Percentiles rank a stretch among this genome's conserved stretches.
These are phyloP conservation scores for Teleogryllus oceanicus DNA, from an alignment of 2,888 invertebrate species.

Conservation along the genomic window DNA sequence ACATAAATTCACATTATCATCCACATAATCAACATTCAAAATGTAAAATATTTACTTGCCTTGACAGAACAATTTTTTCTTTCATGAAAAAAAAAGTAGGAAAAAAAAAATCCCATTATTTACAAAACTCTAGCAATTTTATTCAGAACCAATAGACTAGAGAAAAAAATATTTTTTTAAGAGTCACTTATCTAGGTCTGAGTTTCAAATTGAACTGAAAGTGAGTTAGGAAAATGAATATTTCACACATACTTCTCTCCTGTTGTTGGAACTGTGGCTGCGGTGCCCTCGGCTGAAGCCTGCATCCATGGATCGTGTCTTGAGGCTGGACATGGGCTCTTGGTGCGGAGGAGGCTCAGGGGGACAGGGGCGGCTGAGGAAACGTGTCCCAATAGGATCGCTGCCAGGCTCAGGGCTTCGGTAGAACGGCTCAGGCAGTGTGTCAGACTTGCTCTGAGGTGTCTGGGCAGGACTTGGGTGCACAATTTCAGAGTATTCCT, in stretches of 20 bases:
- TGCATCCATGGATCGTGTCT: constrained; percentile 82
- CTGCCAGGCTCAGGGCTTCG: constrained; percentile 39
- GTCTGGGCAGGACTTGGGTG: constrained; percentile 46
- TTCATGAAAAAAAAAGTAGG: no score
- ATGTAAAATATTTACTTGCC: no score
- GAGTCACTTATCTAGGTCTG: no score
- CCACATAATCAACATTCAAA: no score
- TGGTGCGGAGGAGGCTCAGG: constrained; percentile 73
- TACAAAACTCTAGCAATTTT: no score
- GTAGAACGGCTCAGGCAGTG: constrained; percentile 41
- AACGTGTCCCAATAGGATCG: constrained; percentile 36
- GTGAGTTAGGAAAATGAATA: no score
- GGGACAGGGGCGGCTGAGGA: constrained; percentile 46
- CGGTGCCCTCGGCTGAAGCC: constrained; percentile 59
- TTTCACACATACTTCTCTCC: background rate
- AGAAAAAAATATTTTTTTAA: no score
- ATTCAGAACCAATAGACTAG: no score
- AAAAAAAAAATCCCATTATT: no score
- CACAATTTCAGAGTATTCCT: constrained; percentile 68
- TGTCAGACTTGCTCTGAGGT: constrained; percentile 39
- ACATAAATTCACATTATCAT: no score
- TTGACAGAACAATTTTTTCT: no score
- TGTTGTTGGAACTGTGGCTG: constrained; percentile 35
- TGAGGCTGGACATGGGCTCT: constrained; percentile 63
- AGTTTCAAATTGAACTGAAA: no score